Conservation (phyloP, 2,113 vertebrate genomes). For the Festucalex cinctus region DNA sequence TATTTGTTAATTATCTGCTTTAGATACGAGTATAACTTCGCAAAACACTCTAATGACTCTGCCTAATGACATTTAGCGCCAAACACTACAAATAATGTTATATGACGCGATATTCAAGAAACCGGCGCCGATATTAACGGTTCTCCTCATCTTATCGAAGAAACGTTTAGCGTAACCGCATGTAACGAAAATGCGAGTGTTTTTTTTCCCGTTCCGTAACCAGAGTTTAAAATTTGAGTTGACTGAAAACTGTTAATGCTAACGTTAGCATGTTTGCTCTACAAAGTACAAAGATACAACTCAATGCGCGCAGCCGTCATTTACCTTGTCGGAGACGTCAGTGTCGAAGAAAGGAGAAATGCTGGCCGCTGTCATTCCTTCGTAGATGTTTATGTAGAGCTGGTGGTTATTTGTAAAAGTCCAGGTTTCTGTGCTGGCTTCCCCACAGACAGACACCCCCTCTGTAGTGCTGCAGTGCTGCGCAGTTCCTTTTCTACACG, state of each 20-base stretch:
- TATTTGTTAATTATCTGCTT: neutral
- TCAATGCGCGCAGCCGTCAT: neutral
- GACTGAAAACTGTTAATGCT: slow-evolving; percentile 8
- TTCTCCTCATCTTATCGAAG: neutral
- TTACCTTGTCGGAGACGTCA: slow-evolving; percentile 72
- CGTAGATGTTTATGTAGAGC: neutral
- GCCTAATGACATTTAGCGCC: neutral
- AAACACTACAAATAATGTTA: neutral
- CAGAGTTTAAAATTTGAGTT: neutral
- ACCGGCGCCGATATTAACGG: neutral
- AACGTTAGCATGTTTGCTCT: slow-evolving; percentile 21
- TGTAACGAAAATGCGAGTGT: neutral
- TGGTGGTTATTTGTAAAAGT: neutral
- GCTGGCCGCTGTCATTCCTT: slow-evolving; percentile 77
- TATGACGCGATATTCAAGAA: neutral
- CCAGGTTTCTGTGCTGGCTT: slow-evolving; percentile 8
- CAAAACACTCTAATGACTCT: neutral
- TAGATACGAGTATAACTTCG: neutral
- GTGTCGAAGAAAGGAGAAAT: slow-evolving; percentile 75
- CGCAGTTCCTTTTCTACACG: slow-evolving; percentile 58
- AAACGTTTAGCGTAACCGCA: neutral
- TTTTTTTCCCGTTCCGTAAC: rapidly evolving
- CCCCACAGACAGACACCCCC: slow-evolving; percentile 54
- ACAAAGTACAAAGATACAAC: neutral
- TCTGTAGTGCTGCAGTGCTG: slow-evolving; percentile 44